Base-by-base conservation (phyloP, 2,888 invertebrate species). In the Ptychoptera contaminata region DNA sequence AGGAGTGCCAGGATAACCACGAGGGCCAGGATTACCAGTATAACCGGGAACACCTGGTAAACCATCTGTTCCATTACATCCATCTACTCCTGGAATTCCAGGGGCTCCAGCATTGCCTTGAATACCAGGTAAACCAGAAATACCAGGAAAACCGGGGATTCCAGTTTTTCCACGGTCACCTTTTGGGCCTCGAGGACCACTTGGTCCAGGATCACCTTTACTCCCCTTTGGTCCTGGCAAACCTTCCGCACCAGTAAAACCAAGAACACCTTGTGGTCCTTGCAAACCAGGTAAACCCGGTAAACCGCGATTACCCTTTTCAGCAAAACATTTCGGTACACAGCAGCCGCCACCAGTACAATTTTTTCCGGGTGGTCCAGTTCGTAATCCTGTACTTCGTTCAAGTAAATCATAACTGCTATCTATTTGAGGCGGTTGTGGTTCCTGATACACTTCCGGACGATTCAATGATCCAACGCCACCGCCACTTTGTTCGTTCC, bases 21-120 rank as follows among this genome's bases (percentile, higher is more conserved):
- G 73, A 2, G 86, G 84, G 16, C 90, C 90, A 43, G 71, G 71
- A 51, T 69, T 69, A 46, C 91, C 91, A 48, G 73, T 68, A 0
- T 68, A 59, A 42, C 93, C 93, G 40, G 67, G 61, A 23, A 69
- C 50, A 47, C 93, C 94, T 36, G 81, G 73, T 37, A 73, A 66
- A 51, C 93, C 93, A 64, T 91, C 91, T 44, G 91, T 88, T 57
- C 96, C 96, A 58, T 96, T 94, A 60, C 96, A 97, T 9, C 96
- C 97, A 60, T 96, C 93, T 55, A 82, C 69, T 43, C 96, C 96
- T 36, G 85, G 79, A 37, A 76, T 68, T 53, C 93, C 93, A n/a
- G 84, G 71, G 1, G 71, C 57, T 42, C 92, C 86, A 1, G 73
- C 54, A 45, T 56, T 56, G 9, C 65, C 65, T 12, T 54, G 48